Evolutionary conservation across 1,140 invertebrate genomes (phyloP).

Genomic region (Aphelinus certus): DNA sequence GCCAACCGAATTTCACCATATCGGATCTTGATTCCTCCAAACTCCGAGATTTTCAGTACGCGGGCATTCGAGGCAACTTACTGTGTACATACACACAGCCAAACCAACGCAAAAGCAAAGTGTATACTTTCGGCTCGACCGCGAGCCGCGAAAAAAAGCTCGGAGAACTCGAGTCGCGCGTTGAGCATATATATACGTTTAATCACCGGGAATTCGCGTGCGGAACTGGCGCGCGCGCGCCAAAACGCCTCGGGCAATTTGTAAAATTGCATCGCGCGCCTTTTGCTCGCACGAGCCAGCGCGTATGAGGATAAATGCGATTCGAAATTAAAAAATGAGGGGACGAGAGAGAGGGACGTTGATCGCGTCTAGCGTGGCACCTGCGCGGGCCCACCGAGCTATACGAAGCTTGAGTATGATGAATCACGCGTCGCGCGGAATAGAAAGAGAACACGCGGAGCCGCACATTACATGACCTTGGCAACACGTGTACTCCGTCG

Average conservation of each 20-base stretch:
- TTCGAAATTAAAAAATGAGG: slow-evolving; percentile 35
- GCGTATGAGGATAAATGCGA: slow-evolving; percentile 24
- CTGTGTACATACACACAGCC: too few species aligned
- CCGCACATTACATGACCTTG: slow-evolving; percentile 16
- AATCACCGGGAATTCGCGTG: slow-evolving; percentile 11
- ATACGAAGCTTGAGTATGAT: slow-evolving; percentile 35
- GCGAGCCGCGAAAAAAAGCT: background rate
- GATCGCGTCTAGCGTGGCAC: slow-evolving; percentile 27
- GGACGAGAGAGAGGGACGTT: background rate
- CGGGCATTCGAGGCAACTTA: too few species aligned
- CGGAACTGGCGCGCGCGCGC: background rate
- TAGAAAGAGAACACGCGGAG: slow-evolving; percentile 16
- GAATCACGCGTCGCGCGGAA: slow-evolving; percentile 38
- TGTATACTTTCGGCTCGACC: too few species aligned
- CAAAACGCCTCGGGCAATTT: slow-evolving; percentile 11
- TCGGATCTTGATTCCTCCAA: too few species aligned
- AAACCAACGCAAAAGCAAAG: too few species aligned
- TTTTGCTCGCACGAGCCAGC: background rate
- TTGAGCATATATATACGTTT: background rate
- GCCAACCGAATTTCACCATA: too few species aligned
- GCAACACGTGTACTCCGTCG: slow-evolving; percentile 30
- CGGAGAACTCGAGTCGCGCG: background rate
- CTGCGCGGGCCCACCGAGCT: slow-evolving; percentile 1
- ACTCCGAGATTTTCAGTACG: too few species aligned
- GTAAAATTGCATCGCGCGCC: slow-evolving; percentile 1